phyloP scores from a whole-genome alignment of 2,797 vertebrate genomes.

The Rhinophrynus dorsalis region DNA sequence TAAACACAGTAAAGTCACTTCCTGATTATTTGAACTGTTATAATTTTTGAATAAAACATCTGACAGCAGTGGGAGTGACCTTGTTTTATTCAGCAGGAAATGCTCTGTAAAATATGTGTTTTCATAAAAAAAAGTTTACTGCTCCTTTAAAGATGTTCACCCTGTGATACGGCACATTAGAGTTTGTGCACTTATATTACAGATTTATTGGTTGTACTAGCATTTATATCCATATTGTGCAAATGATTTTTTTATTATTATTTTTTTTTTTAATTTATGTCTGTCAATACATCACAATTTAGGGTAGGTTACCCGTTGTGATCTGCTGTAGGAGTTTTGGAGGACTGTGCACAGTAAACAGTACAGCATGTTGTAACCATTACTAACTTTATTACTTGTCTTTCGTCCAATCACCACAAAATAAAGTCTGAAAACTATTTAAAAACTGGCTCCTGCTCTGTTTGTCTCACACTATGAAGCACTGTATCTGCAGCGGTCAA shows the following conservation, averaged over 20 bases:
- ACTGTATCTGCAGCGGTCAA: too few relatives aligned
- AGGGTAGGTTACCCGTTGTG: slow-evolving; percentile 73
- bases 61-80: too few relatives aligned
- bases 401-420: slow-evolving; percentile 89
- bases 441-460: slow-evolving; percentile 40
- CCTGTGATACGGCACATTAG: slow-evolving; percentile 16
- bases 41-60: too few relatives aligned
- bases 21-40: too few relatives aligned
- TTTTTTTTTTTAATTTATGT: slow-evolving; percentile 72
- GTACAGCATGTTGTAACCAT: slow-evolving; percentile 85
- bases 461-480: too few relatives aligned
- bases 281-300: slow-evolving; percentile 73
- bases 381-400: slow-evolving; percentile 94
- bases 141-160: slow-evolving; percentile 12
- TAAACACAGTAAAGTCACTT: too few relatives aligned
- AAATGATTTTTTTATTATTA: slow-evolving; percentile 33
- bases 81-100: too few relatives aligned
- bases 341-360: slow-evolving; percentile 75
- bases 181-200: slow-evolving; percentile 66
- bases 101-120: too few relatives aligned
- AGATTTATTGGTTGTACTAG: slow-evolving; percentile 52
- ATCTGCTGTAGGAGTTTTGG: slow-evolving; percentile 79
- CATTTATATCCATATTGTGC: slow-evolving; percentile 48
- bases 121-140: too few relatives aligned
- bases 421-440: slow-evolving; percentile 87